Evolutionary conservation across 2,113 vertebrate genomes (phyloP).

Genomic region (Misgurnus anguillicaudatus): DNA sequence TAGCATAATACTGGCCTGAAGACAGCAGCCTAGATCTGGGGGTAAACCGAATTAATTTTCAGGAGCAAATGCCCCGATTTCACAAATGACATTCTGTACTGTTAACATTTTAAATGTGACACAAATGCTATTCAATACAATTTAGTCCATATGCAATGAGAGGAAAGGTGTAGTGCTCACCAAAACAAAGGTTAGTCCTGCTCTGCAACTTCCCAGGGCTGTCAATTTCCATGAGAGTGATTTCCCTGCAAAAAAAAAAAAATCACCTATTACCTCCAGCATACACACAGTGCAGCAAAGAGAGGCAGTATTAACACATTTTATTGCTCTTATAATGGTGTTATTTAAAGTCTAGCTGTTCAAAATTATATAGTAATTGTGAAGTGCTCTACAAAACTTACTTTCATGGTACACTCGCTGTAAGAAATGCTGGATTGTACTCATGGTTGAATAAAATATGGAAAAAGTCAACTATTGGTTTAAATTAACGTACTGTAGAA

Average conservation of each 20-base stretch:
- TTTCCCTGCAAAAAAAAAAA: slow-evolving; percentile 47
- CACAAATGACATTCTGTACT: slow-evolving; percentile 92
- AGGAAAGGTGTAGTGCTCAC: slow-evolving; percentile 52
- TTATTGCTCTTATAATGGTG: background rate
- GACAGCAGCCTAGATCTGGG: slow-evolving; percentile 88
- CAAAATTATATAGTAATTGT: too few relatives aligned
- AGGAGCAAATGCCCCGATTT: slow-evolving; percentile 89
- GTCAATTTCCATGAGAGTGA: slow-evolving; percentile 40
- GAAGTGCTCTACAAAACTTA: too few relatives aligned
- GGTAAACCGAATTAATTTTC: slow-evolving; percentile 95
- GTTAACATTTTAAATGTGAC: slow-evolving; percentile 97
- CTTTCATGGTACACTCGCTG: too few relatives aligned
- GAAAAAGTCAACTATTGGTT: too few relatives aligned
- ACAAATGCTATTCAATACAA: slow-evolving; percentile 90
- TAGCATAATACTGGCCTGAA: slow-evolving; percentile 96
- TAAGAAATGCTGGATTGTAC: too few relatives aligned
- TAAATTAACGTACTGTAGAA: too few relatives aligned
- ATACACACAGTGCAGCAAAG: slow-evolving; percentile 25
- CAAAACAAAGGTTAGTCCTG: slow-evolving; percentile 50
- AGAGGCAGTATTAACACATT: background rate
- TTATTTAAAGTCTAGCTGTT: too few relatives aligned
- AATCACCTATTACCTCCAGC: slow-evolving; percentile 45
- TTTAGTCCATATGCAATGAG: slow-evolving; percentile 85
- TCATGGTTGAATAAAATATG: too few relatives aligned
- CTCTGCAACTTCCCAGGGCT: slow-evolving; percentile 42